A percentile compares a stretch with the other conserved stretches of the same genome.
Conservation (phyloP, 2,113 vertebrate genomes). For the Osmerus mordax region DNA sequence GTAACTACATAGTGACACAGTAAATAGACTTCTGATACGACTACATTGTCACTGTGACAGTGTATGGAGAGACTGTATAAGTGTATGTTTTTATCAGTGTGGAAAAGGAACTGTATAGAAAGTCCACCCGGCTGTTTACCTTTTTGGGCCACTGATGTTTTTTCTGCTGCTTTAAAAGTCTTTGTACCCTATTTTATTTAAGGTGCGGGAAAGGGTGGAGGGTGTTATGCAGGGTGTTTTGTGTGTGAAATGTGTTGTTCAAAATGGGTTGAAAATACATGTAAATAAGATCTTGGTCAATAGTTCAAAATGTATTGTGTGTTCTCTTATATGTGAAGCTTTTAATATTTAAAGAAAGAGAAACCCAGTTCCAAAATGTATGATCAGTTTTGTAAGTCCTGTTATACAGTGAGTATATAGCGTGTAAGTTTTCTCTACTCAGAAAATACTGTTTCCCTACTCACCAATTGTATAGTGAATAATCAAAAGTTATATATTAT, state of each 20-base stretch:
- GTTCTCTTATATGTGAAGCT: conserved; percentile 38
- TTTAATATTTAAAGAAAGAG: conserved; percentile 40
- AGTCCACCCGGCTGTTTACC: conserved; percentile 54
- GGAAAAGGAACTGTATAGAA: conserved; percentile 42
- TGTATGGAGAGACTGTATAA: conserved; percentile 37
- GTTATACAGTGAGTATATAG: conserved; percentile 37
- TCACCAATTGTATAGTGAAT: conserved; percentile 13
- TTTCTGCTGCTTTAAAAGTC: conserved; percentile 54
- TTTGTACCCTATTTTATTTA: conserved; percentile 34
- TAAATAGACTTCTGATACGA: background rate
- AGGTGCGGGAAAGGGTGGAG: conserved; percentile 21
- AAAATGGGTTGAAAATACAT: conserved; percentile 47
- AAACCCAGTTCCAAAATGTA: conserved; percentile 12
- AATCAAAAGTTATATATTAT: background rate
- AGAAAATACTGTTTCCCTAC: conserved; percentile 22
- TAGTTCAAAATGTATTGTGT: conserved; percentile 41
- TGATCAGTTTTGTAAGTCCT: conserved; percentile 35
- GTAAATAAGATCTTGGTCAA: conserved; percentile 61
- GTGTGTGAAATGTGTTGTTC: conserved; percentile 43
- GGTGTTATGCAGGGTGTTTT: conserved; percentile 23
- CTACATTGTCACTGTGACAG: conserved; percentile 43
- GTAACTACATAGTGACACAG: conserved; percentile 50
- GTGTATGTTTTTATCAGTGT: conserved; percentile 46
- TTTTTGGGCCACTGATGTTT: conserved; percentile 50
- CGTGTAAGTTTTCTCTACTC: background rate